A percentile compares a stretch with the other conserved stretches of the same genome.
Conservation (phyloP, 2,888 invertebrate genomes). For the Acleris literana region DNA sequence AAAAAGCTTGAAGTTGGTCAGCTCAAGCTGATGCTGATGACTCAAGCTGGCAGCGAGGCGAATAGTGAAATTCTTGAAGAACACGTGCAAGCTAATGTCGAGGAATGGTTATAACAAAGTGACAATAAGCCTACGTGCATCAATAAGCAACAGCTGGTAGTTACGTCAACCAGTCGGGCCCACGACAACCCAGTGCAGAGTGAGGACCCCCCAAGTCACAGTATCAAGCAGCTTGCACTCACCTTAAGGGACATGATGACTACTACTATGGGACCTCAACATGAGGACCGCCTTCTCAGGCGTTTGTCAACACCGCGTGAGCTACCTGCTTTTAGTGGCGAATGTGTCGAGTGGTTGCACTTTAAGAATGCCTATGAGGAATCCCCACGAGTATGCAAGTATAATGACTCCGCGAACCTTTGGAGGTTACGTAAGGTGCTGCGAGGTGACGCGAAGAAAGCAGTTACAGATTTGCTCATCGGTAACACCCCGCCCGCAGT, state of each 20-base stretch:
- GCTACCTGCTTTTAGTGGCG: conserved; percentile 36
- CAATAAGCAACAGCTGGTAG: neutral
- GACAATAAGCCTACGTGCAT: neutral
- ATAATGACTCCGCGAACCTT: conserved; percentile 38
- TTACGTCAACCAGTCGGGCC: neutral
- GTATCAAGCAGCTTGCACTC: conserved; percentile 26
- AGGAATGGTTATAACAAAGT: conserved; percentile 22
- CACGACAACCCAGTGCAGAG: neutral
- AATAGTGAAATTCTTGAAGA: neutral
- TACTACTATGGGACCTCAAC: neutral
- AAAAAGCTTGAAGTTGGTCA: conserved; percentile 29
- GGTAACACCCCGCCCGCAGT: conserved; percentile 33
- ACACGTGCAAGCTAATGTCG: conserved; percentile 1
- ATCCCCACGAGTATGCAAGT: conserved; percentile 31
- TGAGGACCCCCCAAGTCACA: neutral
- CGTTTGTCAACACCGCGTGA: conserved; percentile 37
- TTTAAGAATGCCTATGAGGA: conserved; percentile 36
- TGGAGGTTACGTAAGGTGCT: conserved; percentile 38
- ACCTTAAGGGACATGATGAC: conserved; percentile 34
- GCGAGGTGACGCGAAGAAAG: conserved; percentile 40
- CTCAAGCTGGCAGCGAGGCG: neutral
- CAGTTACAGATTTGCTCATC: conserved; percentile 40
- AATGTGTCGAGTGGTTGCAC: conserved; percentile 36
- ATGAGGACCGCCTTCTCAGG: conserved; percentile 24
- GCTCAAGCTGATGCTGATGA: conserved; percentile 20